Evolutionary conservation across 2,888 invertebrate genomes (phyloP).

Genomic region (Idaea dimidiata): DNA sequence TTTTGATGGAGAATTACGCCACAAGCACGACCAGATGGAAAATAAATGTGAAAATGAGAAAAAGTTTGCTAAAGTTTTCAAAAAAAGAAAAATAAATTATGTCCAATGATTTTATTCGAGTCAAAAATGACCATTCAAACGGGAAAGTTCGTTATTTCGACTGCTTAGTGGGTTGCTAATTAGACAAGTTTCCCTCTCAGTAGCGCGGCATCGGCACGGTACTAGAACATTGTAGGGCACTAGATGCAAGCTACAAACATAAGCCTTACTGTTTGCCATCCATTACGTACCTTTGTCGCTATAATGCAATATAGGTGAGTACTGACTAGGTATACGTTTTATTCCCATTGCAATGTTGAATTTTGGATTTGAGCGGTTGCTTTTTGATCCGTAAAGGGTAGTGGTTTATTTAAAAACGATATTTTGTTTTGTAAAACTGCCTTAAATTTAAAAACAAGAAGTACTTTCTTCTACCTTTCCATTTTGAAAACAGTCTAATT

Average conservation of each 20-base stretch:
- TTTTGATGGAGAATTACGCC: too few species aligned
- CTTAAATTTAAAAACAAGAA: too few species aligned
- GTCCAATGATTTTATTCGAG: constrained; percentile 33
- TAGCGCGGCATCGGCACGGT: constrained; percentile 28
- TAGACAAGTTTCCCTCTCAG: constrained; percentile 61
- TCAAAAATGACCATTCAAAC: constrained; percentile 42
- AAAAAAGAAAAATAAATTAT: constrained; percentile 33
- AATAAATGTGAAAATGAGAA: too few species aligned
- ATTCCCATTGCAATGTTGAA: background rate
- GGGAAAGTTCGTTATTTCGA: constrained; percentile 39
- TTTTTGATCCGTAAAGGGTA: background rate
- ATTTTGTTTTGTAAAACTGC: too few species aligned
- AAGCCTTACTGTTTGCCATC: constrained; percentile 26
- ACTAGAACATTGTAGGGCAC: constrained; percentile 48
- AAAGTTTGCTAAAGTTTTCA: constrained; percentile 8
- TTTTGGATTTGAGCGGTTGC: background rate
- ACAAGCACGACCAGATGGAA: too few species aligned
- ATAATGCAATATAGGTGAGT: constrained; percentile 8
- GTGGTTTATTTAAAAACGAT: too few species aligned
- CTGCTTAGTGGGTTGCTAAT: constrained; percentile 62
- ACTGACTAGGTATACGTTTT: constrained; percentile 4
- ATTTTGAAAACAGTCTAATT: too few species aligned
- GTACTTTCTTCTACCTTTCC: too few species aligned
- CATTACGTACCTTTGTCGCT: constrained; percentile 19
- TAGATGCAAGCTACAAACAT: constrained; percentile 25